Percentiles rank a stretch among this genome's conserved stretches.
Conservation (phyloP, 2,113 vertebrate species). For the Xiphias gladius region DNA sequence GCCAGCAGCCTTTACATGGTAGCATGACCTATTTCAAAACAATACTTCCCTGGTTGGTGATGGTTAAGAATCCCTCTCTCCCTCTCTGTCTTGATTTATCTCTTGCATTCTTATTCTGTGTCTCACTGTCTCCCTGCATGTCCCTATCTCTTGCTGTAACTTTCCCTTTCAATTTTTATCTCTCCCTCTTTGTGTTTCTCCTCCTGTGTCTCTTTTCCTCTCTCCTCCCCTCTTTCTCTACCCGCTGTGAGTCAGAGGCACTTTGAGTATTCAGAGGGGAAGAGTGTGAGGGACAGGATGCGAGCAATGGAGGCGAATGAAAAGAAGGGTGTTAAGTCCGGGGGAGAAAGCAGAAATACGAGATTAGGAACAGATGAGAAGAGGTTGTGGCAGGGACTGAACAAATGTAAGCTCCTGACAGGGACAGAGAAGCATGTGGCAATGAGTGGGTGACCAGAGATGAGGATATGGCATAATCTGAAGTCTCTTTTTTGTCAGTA, state of each 20-base stretch:
- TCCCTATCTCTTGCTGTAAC: conserved; percentile 41
- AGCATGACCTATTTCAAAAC: conserved; percentile 74
- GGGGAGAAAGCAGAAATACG: not conserved
- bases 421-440: not conserved
- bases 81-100: conserved; percentile 23
- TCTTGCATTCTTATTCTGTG: conserved; percentile 20
- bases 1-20: conserved; percentile 50
- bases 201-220: not conserved
- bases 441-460: not conserved
- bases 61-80: conserved; percentile 45
- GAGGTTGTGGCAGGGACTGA: not conserved
- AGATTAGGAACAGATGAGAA: not conserved
- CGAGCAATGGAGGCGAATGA: not conserved
- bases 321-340: not conserved
- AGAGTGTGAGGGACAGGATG: conserved; percentile 11
- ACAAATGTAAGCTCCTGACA: not conserved
- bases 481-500: conserved; percentile 2
- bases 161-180: conserved; percentile 43
- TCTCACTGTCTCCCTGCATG: conserved; percentile 37
- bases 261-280: conserved; percentile 40
- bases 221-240: not conserved
- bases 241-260: conserved; percentile 35
- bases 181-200: conserved; percentile 21
- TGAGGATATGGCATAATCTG: not conserved
- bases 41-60: conserved; percentile 55